Evolutionary conservation across 2,888 invertebrate species (phyloP).

Genomic region (Carterocephalus palaemon): DNA sequence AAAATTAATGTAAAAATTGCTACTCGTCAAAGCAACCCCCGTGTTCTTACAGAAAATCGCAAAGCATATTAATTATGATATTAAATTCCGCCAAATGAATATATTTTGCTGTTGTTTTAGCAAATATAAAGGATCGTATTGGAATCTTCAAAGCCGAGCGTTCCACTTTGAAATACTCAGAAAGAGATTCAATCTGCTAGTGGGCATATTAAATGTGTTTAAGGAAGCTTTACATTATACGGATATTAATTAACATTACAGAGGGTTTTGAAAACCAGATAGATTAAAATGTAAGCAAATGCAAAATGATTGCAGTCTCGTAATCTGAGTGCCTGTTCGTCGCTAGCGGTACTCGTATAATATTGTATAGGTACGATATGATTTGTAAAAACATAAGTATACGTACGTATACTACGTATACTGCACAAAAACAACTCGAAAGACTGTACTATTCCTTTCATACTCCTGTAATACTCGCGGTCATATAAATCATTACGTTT

Average conservation of each 20-base stretch:
- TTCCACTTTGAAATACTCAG: slow-evolving; percentile 31
- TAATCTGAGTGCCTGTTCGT: too few relatives aligned
- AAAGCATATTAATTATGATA: too few relatives aligned
- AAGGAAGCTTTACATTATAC: slow-evolving; percentile 28
- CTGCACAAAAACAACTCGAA: too few relatives aligned
- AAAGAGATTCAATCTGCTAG: slow-evolving; percentile 36
- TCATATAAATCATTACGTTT: slow-evolving; percentile 22
- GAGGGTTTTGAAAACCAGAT: slow-evolving; percentile 19
- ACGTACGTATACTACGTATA: too few relatives aligned
- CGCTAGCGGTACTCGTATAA: too few relatives aligned
- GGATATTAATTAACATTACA: slow-evolving; percentile 30
- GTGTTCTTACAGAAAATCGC: too few relatives aligned
- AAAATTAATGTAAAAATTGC: too few relatives aligned
- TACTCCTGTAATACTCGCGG: slow-evolving; percentile 13
- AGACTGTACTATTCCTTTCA: too few relatives aligned
- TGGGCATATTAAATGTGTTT: slow-evolving; percentile 32
- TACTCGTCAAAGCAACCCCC: too few relatives aligned
- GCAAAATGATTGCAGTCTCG: too few relatives aligned
- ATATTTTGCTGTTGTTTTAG: slow-evolving; percentile 22
- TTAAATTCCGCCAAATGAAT: background rate
- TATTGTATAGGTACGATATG: too few relatives aligned
- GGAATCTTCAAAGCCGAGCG: slow-evolving; percentile 31
- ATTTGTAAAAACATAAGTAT: too few relatives aligned
- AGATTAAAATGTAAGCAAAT: slow-evolving; percentile 19
- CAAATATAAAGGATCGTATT: slow-evolving; percentile 29